Percentiles rank a stretch among this genome's conserved stretches.
These are phyloP conservation scores for Cydia amplana DNA, from an alignment of 1,140 invertebrate species.

Conservation along the genomic window DNA sequence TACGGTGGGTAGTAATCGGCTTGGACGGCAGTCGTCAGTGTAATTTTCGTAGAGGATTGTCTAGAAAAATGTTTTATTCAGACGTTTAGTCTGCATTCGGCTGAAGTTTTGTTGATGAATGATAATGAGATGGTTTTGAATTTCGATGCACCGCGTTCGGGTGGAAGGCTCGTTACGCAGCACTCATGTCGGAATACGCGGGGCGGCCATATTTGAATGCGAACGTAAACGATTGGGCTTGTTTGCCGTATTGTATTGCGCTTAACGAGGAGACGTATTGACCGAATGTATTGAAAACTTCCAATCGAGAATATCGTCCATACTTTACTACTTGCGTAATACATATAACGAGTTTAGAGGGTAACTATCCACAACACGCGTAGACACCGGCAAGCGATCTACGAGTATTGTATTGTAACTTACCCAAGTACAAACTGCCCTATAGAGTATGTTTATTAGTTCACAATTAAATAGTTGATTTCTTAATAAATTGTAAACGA, in stretches of 20 bases:
- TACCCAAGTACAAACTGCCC: no score
- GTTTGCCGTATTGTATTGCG: conserved; percentile 18
- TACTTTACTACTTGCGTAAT: no score
- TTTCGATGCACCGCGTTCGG: not conserved
- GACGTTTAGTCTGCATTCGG: conserved; percentile 40
- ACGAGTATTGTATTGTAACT: no score
- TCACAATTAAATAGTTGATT: no score
- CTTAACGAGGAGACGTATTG: conserved; percentile 12
- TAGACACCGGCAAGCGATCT: no score
- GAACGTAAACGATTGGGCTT: conserved; percentile 1
- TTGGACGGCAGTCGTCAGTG: conserved; percentile 40
- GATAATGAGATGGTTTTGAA: conserved; percentile 37
- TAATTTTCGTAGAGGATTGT: conserved; percentile 47
- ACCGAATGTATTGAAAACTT: conserved; percentile 1
- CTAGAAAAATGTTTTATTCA: conserved; percentile 50
- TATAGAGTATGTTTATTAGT: no score
- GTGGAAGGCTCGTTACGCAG: conserved; percentile 7
- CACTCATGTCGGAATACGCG: not conserved
- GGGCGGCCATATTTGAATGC: conserved; percentile 19
- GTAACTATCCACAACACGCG: no score
- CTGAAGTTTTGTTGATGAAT: conserved; percentile 45
- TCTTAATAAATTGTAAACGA: no score
- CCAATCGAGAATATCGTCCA: not conserved
- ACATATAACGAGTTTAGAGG: no score
- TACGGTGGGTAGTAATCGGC: conserved; percentile 50